phyloP scores from a whole-genome alignment of 2,888 invertebrate species.

The Metopia argyrocephala region DNA sequence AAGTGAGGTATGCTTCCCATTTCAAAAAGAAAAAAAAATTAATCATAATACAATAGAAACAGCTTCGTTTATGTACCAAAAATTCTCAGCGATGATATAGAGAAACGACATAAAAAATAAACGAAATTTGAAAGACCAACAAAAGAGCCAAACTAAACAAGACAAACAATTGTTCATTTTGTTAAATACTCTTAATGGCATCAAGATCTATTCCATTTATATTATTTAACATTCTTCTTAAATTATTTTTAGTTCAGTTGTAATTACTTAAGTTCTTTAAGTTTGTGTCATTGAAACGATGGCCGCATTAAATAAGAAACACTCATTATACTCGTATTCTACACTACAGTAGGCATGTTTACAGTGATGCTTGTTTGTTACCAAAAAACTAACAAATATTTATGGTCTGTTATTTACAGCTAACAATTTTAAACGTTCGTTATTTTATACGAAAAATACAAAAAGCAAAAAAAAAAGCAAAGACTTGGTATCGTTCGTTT shows the following conservation, averaged over 20 bases:
- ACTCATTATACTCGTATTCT: not conserved
- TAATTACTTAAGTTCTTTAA: slow-evolving; percentile 15
- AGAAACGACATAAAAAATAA: not conserved
- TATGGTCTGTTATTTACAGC: too few relatives aligned
- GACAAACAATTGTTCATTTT: slow-evolving; percentile 32
- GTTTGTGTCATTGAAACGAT: slow-evolving; percentile 28
- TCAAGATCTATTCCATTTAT: slow-evolving; percentile 18
- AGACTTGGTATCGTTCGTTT: too few relatives aligned
- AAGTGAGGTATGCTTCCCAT: slow-evolving; percentile 22
- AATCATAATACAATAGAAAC: not conserved
- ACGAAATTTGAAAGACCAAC: not conserved
- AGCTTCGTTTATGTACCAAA: not conserved
- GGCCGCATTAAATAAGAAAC: slow-evolving; percentile 2
- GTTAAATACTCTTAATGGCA: slow-evolving; percentile 39
- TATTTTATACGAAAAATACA: too few relatives aligned
- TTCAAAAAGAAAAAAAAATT: not conserved
- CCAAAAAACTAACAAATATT: too few relatives aligned
- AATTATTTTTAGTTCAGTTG: slow-evolving; percentile 16
- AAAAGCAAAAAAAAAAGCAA: too few relatives aligned
- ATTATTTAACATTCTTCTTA: slow-evolving; percentile 4
- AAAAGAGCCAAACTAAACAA: not conserved
- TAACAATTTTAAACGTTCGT: too few relatives aligned
- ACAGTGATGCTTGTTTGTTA: not conserved
- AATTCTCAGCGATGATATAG: not conserved
- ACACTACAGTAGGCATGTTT: too few relatives aligned